Evolutionary conservation across 1,140 invertebrate genomes (phyloP).

Genomic region (Ectropis grisescens): DNA sequence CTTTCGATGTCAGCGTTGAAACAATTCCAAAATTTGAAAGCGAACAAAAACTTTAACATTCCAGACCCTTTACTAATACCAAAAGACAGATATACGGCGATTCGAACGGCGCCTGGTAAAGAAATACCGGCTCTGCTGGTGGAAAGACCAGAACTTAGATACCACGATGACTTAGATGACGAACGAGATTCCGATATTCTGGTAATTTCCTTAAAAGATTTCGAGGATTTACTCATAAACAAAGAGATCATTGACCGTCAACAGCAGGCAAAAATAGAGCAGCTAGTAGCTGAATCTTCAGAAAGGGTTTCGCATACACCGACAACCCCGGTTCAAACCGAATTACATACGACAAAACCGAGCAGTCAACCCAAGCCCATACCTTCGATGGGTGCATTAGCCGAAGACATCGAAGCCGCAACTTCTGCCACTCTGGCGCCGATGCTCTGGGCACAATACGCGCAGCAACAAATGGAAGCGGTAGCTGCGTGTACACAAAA

Average conservation of each 20-base stretch:
- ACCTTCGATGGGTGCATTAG: conserved; percentile 59
- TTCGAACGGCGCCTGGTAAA: conserved; percentile 78
- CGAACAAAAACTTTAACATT: conserved; percentile 77
- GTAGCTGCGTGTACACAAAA: conserved; percentile 63
- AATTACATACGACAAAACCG: no score
- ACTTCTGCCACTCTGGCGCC: conserved; percentile 77
- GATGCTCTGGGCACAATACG: conserved; percentile 77
- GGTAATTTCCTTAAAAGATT: conserved; percentile 81
- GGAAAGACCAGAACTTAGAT: conserved; percentile 76
- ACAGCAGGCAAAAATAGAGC: conserved; percentile 45
- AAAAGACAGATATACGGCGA: conserved; percentile 77
- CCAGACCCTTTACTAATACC: conserved; percentile 86
- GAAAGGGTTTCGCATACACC: conserved; percentile 24
- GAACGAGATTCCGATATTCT: conserved; percentile 84
- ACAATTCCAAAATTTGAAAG: conserved; percentile 80
- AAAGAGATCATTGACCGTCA: no score
- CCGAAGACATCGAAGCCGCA: conserved; percentile 75
- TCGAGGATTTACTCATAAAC: conserved; percentile 77
- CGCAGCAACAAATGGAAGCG: conserved; percentile 67
- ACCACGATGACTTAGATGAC: conserved; percentile 79
- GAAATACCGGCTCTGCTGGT: conserved; percentile 83
- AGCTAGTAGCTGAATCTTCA: conserved; percentile 55
- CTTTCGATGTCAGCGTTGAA: conserved; percentile 65
- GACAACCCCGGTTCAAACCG: conserved; percentile 29
- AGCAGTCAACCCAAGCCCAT: conserved; percentile 36